Evolutionary conservation across 1,140 invertebrate species (phyloP), one percentile per base, ranked within the genome.

Genomic region (Lepidostoma basale): DNA sequence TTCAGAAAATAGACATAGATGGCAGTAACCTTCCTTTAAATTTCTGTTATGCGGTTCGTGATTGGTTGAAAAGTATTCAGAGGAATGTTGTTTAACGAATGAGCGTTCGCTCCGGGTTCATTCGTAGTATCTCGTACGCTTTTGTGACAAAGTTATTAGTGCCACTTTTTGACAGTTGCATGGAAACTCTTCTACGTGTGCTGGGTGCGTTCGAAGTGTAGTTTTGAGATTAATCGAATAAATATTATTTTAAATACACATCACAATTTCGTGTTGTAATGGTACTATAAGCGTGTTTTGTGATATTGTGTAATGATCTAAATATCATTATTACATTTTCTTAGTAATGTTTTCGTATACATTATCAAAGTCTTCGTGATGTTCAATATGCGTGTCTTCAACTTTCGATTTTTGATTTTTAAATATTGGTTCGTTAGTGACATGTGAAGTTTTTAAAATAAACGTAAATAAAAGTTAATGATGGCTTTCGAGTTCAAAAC

Each of bases 381-480:
- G 54, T 58, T 36, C 54, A 58, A 58, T 58, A 58, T 58, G 54
- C 33, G 54, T 40, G 33, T 36, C 14, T 58, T 58, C 22, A 58
- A 58, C 54, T 63, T 63, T 63, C 44, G 44, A 33, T 42, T 63
- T 49, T 63, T 63, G 44, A 63, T 25, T 63, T 63, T 63, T 63
- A 47, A 63, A 63, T 63, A 49, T 49, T 63, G 44, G 49, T 26
- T 20, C 49, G 36, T 20, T 63, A 49, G n/a, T 58, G 54, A 63
- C 60, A 49, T 63, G 60, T 63, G 60, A 30, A 47, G 44, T 36
- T 22, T 36, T 10, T 18, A 20, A n/a, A 9, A 39, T 58, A 20
- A 12, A 58, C 33, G 54, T 36, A 58, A 58, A 12, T 49, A 33
- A 44, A 63, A 63, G 60, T 42, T 63, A 44, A 63, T 44, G 49